Base-by-base conservation (phyloP, 2,888 invertebrate genomes). In the Hofmannophila pseudospretella region DNA sequence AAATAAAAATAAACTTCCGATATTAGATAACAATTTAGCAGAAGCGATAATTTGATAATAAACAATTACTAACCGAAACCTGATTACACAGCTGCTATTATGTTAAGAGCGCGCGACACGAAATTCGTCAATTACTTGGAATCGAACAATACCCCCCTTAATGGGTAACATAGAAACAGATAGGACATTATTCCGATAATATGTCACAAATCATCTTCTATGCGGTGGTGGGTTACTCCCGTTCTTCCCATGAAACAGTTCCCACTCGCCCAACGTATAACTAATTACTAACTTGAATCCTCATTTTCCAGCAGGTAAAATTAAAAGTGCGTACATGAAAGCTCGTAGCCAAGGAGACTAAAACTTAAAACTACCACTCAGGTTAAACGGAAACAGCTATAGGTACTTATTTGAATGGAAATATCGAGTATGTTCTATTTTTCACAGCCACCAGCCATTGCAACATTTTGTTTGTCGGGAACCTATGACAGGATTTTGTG, bases 201-300 rank as follows among this genome's bases (percentile, higher is more conserved):
- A 79, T 78, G 84, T 82, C 84, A 84, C 84, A 82, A 84, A 85
- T 84, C 84, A 82, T 85, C 81, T 69, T 62, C 68, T 63, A 23
- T 23, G n/a, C 25, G 30, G 26, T 7, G 9, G 14, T 26, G 23
- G 34, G 5, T 10, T 34, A 27, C 11, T 34, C 26, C 34, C 20
- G 39, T 19, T 39, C 13, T 4, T 26, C 14, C 26, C 9, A 8
- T 29, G 26, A 33, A 23, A 12, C n/a, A n/a, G n/a, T n/a, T n/a
- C 40, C n/a, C n/a, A 7, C 5, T 2, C 4, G 2, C 23, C 2
- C n/a, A 23, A 22, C 7, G 23, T 22, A 3, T 8, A 22, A 22
- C n/a, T n/a, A n/a, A n/a, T n/a, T n/a, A n/a, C n/a, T n/a, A n/a
- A n/a, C n/a, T n/a, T n/a, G n/a, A n/a, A n/a, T n/a, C n/a, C n/a